Evolutionary conservation across 1,140 invertebrate genomes (phyloP).

Genomic region (Helicoverpa armigera): DNA sequence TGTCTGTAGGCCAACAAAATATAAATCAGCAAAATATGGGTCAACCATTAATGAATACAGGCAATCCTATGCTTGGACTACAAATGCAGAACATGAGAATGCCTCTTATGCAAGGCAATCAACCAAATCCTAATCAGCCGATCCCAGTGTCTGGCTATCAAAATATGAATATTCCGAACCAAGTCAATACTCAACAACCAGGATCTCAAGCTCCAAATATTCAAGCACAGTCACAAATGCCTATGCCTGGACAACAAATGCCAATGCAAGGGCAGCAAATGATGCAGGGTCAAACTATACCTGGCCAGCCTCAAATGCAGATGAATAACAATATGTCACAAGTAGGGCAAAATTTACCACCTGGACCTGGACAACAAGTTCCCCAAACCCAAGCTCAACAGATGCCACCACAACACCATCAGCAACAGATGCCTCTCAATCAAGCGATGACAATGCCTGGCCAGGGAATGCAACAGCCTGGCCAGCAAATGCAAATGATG

Average conservation of each 20-base stretch:
- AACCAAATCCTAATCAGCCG: conserved; percentile 69
- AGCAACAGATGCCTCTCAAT: conserved; percentile 63
- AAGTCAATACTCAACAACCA: conserved; percentile 66
- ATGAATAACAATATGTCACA: conserved; percentile 61
- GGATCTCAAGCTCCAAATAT: conserved; percentile 66
- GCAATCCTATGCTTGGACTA: conserved; percentile 71
- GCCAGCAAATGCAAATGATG: conserved; percentile 67
- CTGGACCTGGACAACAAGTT: conserved; percentile 63
- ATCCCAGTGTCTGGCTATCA: conserved; percentile 69
- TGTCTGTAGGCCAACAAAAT: conserved; percentile 70
- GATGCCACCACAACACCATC: conserved; percentile 59
- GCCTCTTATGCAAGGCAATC: conserved; percentile 73
- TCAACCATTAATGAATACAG: conserved; percentile 68
- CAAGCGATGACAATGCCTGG: conserved; percentile 74
- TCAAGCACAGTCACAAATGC: conserved; percentile 64
- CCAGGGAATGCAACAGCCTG: conserved; percentile 65
- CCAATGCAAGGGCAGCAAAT: conserved; percentile 57
- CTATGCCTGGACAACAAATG: conserved; percentile 60
- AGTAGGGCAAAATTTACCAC: conserved; percentile 55
- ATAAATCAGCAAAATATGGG: conserved; percentile 66
- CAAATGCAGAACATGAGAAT: conserved; percentile 83
- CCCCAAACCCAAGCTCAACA: conserved; percentile 64
- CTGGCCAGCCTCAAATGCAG: conserved; percentile 59
- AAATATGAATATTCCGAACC: conserved; percentile 68
- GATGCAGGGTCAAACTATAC: conserved; percentile 56